These are phyloP conservation scores for Lycaena phlaeas DNA, from an alignment of 2,888 invertebrate species.

Conservation along the genomic window DNA sequence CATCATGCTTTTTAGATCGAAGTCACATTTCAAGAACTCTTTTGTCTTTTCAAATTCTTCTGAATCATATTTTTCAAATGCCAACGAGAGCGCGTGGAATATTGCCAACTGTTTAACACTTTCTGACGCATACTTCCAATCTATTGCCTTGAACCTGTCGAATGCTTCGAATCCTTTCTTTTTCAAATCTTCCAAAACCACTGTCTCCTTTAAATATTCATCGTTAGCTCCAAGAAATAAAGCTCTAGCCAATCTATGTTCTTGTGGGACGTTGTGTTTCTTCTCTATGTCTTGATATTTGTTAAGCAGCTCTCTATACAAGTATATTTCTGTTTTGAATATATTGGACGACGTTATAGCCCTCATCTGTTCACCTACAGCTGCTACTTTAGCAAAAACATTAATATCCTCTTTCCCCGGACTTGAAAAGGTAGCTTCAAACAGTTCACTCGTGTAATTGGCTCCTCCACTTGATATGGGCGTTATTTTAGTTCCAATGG, in stretches of 20 bases:
- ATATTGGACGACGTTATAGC: slow-evolving; percentile 11
- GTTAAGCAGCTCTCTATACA: slow-evolving; percentile 22
- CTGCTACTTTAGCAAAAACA: slow-evolving; percentile 15
- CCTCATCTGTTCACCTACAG: slow-evolving; percentile 17
- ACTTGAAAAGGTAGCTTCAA: slow-evolving; percentile 21
- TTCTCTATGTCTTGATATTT: slow-evolving; percentile 23
- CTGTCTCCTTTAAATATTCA: slow-evolving; percentile 20
- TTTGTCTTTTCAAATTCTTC: slow-evolving; percentile 21
- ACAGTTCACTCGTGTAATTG: slow-evolving; percentile 31
- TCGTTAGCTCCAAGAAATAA: slow-evolving; percentile 21
- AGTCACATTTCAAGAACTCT: slow-evolving; percentile 3
- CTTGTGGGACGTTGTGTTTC: slow-evolving; percentile 19
- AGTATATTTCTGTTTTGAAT: slow-evolving; percentile 22
- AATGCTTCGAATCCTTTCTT: slow-evolving; percentile 22
- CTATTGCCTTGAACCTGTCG: slow-evolving; percentile 25
- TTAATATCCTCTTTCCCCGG: slow-evolving; percentile 17
- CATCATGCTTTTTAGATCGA: slow-evolving; percentile 12
- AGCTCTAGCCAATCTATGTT: slow-evolving; percentile 24
- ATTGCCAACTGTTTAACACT: slow-evolving; percentile 29
- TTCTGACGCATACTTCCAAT: slow-evolving; percentile 29
- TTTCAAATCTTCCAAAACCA: slow-evolving; percentile 29
- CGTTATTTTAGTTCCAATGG: slow-evolving; percentile 21
- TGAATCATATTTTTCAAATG: slow-evolving; percentile 28
- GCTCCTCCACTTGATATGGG: slow-evolving; percentile 29
- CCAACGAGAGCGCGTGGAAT: slow-evolving; percentile 38